Percentiles rank a stretch among this genome's conserved stretches.
phyloP scores from a whole-genome alignment of 2,113 vertebrate genomes.

The Macquaria ambigua region DNA sequence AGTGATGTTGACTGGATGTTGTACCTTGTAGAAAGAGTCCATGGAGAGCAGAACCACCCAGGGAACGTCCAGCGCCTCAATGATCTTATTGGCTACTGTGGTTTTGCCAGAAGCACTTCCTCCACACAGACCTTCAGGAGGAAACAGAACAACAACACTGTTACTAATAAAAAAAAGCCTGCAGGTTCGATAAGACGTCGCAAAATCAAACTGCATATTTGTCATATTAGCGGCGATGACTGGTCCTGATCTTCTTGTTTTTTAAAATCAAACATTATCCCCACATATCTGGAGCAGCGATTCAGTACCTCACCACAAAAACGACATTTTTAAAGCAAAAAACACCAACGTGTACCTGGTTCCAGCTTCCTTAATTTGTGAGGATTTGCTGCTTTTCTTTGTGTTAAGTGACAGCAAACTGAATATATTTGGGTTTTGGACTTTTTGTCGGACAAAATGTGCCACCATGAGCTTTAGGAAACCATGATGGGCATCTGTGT shows the following conservation, averaged over 20 bases:
- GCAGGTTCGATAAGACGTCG: not conserved
- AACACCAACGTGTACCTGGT: too few species aligned
- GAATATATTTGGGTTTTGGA: not conserved
- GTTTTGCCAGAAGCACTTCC: constrained; percentile 93
- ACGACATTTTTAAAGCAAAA: not conserved
- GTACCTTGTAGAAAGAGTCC: constrained; percentile 94
- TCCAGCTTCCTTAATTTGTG: too few species aligned
- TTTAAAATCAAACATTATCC: not conserved
- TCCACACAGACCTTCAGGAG: constrained; percentile 88
- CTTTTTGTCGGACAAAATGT: not conserved
- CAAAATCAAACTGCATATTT: not conserved
- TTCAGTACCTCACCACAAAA: not conserved
- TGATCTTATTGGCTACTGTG: constrained; percentile 92
- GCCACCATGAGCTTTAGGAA: not conserved
- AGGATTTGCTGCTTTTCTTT: too few species aligned
- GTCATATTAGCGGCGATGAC: not conserved
- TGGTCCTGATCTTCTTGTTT: not conserved
- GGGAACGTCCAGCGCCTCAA: constrained; percentile 92
- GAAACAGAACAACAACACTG: not conserved
- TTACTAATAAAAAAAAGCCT: not conserved
- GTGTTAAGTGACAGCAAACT: not conserved
- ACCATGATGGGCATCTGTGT: not conserved
- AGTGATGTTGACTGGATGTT: not conserved
- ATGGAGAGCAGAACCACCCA: constrained; percentile 94
- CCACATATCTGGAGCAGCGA: not conserved